phyloP scores from a whole-genome alignment of 1,140 invertebrate species.

The Phocides pigmalion region DNA sequence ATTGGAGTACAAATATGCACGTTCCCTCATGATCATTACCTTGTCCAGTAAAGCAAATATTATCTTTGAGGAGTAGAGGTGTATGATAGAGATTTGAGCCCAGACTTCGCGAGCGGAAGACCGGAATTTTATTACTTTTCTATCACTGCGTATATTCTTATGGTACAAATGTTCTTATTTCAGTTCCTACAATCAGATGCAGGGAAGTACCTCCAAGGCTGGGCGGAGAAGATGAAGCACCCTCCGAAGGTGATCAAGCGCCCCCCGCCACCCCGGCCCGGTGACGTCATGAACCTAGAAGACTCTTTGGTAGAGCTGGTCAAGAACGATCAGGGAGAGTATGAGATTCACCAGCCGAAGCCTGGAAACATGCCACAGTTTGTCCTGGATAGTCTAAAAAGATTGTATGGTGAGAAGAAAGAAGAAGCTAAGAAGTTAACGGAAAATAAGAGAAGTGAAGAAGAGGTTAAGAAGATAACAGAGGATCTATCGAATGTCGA shows the following conservation, averaged over 20 bases:
- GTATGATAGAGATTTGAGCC: too few relatives aligned
- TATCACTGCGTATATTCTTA: too few relatives aligned
- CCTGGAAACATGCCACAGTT: conserved; percentile 59
- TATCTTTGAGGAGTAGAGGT: too few relatives aligned
- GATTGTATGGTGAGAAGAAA: conserved; percentile 65
- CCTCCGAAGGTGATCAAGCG: conserved; percentile 50
- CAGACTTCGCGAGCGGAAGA: too few relatives aligned
- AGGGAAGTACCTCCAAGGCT: conserved; percentile 53
- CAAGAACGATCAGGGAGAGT: conserved; percentile 71
- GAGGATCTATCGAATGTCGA: conserved; percentile 74
- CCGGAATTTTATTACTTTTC: too few relatives aligned
- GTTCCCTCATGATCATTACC: too few relatives aligned
- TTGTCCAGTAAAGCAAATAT: too few relatives aligned
- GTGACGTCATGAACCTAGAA: conserved; percentile 66
- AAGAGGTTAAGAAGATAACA: conserved; percentile 71
- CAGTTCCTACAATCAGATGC: conserved; percentile 52
- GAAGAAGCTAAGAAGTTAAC: conserved; percentile 55
- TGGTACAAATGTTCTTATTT: too few relatives aligned
- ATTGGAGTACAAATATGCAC: too few relatives aligned
- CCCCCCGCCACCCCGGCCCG: conserved; percentile 27
- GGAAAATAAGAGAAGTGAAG: conserved; percentile 58
- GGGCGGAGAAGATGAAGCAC: conserved; percentile 59
- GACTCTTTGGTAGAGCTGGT: conserved; percentile 75
- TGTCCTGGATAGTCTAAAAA: conserved; percentile 63
- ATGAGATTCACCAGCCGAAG: conserved; percentile 70